Conservation (phyloP, 2,888 invertebrate genomes). For the Muscina levida region DNA sequence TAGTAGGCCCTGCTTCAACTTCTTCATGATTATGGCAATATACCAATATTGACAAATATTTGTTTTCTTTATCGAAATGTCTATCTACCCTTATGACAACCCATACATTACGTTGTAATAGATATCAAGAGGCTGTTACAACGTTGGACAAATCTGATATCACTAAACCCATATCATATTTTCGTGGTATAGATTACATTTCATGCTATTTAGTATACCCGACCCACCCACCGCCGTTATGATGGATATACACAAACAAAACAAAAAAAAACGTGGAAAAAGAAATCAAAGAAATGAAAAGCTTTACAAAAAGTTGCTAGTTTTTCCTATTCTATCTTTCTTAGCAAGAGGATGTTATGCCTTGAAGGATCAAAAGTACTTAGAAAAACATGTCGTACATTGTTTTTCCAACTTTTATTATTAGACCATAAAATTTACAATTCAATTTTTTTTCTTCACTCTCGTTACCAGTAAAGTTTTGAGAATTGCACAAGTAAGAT, state of each 20-base stretch:
- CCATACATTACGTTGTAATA: too few species aligned
- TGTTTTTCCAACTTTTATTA: conserved; percentile 19
- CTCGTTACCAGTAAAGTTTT: background rate
- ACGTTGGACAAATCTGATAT: too few species aligned
- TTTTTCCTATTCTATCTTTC: background rate
- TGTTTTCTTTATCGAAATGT: too few species aligned
- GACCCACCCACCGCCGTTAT: too few species aligned
- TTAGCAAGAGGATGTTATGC: background rate
- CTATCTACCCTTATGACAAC: too few species aligned
- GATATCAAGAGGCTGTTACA: too few species aligned
- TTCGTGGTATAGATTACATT: background rate
- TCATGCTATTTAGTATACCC: background rate
- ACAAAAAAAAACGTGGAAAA: too few species aligned
- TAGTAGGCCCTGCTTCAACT: too few species aligned
- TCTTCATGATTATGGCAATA: too few species aligned
- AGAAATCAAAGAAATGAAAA: too few species aligned
- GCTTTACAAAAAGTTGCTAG: background rate
- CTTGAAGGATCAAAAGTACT: conserved; percentile 27
- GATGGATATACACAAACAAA: background rate
- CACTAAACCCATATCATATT: background rate
- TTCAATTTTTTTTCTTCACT: background rate
- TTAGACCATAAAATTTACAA: conserved; percentile 17
- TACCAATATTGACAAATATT: too few species aligned
- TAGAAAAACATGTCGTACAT: conserved; percentile 23
- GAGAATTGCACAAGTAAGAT: background rate